These are phyloP conservation scores for Athalia cordata DNA, from an alignment of 2,888 invertebrate genomes.

Conservation along the genomic window DNA sequence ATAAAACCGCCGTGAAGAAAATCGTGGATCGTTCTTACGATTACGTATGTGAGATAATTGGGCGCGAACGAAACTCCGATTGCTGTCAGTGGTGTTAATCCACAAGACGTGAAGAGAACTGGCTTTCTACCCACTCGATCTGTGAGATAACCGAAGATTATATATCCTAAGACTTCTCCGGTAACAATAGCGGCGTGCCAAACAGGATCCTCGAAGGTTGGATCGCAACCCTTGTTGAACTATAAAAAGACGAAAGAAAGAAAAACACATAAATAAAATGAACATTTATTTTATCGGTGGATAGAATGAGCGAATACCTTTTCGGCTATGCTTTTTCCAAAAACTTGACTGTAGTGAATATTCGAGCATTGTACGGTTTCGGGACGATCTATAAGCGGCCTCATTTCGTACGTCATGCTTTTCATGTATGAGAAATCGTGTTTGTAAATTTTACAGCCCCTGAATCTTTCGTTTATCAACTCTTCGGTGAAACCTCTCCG, in stretches of 20 bases:
- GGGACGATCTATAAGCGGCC: conserved; percentile 47
- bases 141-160: conserved; percentile 51
- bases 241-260: conserved; percentile 32
- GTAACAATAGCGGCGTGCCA: conserved; percentile 52
- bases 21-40: conserved; percentile 50
- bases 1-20: conserved; percentile 56
- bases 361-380: conserved; percentile 51
- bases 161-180: conserved; percentile 52
- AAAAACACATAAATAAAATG: not conserved
- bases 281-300: not conserved
- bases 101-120: conserved; percentile 53
- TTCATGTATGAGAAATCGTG: conserved; percentile 49
- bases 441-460: conserved; percentile 52
- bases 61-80: conserved; percentile 48
- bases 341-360: conserved; percentile 48
- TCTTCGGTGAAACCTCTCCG: conserved; percentile 50
- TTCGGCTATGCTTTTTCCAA: conserved; percentile 51
- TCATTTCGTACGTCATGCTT: conserved; percentile 45
- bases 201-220: conserved; percentile 32
- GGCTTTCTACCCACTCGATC: conserved; percentile 54
- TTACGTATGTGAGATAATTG: conserved; percentile 48
- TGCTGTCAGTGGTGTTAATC: conserved; percentile 53
- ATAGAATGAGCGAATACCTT: conserved; percentile 47
- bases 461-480: conserved; percentile 53
- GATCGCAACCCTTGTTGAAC: conserved; percentile 52